A percentile compares a stretch with the other conserved stretches of the same genome.
phyloP scores from a whole-genome alignment of 2,113 vertebrate species.

The Microtus ochrogaster region DNA sequence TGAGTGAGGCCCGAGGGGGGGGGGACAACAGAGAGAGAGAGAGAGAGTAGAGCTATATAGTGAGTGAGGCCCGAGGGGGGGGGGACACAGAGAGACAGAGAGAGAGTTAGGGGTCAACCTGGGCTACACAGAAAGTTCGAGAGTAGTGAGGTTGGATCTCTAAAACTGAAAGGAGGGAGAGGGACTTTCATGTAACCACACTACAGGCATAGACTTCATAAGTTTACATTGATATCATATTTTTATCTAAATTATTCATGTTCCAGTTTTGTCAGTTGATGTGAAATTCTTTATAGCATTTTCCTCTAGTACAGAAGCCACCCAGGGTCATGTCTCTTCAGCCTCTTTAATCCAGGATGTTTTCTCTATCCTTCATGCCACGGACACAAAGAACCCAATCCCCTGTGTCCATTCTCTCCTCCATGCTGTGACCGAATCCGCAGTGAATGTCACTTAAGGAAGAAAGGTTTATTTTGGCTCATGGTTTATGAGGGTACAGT shows the following conservation, averaged over 20 bases:
- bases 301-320: background rate
- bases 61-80: background rate
- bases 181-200: background rate
- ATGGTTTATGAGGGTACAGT: background rate
- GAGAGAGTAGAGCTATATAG: background rate
- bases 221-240: slow-evolving; percentile 18
- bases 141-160: background rate
- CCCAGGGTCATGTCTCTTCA: background rate
- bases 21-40: background rate
- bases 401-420: background rate
- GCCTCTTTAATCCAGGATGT: background rate
- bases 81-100: background rate
- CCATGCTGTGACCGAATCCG: background rate
- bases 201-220: slow-evolving; percentile 14
- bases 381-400: background rate
- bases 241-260: slow-evolving; percentile 44
- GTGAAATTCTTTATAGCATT: background rate
- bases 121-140: background rate
- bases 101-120: background rate
- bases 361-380: background rate
- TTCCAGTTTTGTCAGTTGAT: background rate
- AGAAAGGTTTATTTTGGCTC: background rate
- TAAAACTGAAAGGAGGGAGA: background rate
- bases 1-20: background rate
- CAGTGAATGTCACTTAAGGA: background rate